These are phyloP conservation scores for Frieseomelitta varia DNA, from an alignment of 1,140 invertebrate genomes.

Conservation along the genomic window DNA sequence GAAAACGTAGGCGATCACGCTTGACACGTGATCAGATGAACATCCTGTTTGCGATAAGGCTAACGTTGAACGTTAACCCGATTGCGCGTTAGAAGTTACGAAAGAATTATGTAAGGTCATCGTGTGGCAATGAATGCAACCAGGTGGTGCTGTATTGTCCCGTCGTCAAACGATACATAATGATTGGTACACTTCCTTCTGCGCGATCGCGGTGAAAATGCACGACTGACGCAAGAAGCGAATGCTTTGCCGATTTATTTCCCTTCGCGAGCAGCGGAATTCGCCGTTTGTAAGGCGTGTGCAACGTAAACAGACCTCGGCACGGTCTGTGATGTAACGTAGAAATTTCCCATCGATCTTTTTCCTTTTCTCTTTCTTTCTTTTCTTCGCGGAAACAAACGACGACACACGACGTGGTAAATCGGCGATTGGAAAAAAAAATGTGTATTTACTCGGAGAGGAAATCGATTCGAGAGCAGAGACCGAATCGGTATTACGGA, in stretches of 20 bases:
- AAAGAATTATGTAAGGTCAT: conserved; percentile 63
- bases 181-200: conserved; percentile 41
- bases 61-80: conserved; percentile 33
- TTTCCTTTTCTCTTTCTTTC: too few species aligned
- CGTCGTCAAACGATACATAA: conserved; percentile 37
- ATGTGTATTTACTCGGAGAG: not conserved
- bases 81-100: conserved; percentile 38
- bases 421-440: too few species aligned
- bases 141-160: conserved; percentile 44
- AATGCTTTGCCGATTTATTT: conserved; percentile 14
- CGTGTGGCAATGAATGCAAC: conserved; percentile 58
- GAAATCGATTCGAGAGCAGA: not conserved
- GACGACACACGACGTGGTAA: not conserved
- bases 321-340: conserved; percentile 10
- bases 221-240: conserved; percentile 41
- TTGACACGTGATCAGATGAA: not conserved
- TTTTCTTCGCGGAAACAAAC: not conserved
- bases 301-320: conserved; percentile 1
- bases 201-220: conserved; percentile 43
- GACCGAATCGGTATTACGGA: too few species aligned
- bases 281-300: not conserved
- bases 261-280: not conserved
- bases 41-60: conserved; percentile 34
- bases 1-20: not conserved
- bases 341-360: not conserved